These are phyloP conservation scores for Microcebus jonahi DNA, from an alignment of 2,113 vertebrate species.

Conservation along the genomic window DNA sequence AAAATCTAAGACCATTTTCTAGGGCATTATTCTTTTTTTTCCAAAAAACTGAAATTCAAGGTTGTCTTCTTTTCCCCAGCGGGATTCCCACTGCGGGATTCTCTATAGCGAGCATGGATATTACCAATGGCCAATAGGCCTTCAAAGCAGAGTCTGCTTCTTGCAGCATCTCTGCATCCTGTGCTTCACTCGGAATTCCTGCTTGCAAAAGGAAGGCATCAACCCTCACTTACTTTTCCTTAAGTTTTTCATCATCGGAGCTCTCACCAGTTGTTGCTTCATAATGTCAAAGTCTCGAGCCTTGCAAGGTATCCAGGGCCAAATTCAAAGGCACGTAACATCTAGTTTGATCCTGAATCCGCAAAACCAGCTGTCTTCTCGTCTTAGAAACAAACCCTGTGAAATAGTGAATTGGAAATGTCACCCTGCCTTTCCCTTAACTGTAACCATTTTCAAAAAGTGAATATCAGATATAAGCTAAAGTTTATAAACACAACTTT, in stretches of 20 bases:
- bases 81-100: not conserved
- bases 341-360: slow-evolving; percentile 46
- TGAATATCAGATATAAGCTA: not conserved
- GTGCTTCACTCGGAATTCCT: not conserved
- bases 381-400: slow-evolving; percentile 4
- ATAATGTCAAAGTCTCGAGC: slow-evolving; percentile 15
- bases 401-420: not conserved
- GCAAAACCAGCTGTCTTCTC: slow-evolving; percentile 46
- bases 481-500: not conserved
- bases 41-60: not conserved
- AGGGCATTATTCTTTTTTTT: not conserved
- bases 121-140: not conserved
- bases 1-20: not conserved
- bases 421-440: not conserved
- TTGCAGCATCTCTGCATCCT: not conserved
- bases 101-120: not conserved
- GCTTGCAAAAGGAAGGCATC: not conserved
- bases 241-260: slow-evolving; percentile 27
- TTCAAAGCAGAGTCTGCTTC: not conserved
- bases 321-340: slow-evolving; percentile 14
- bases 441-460: slow-evolving; percentile 8
- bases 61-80: not conserved
- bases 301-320: slow-evolving; percentile 35
- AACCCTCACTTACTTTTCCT: not conserved
- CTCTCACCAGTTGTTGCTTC: slow-evolving; percentile 33